These are phyloP conservation scores for Andrena minutula DNA, from an alignment of 2,888 invertebrate genomes.

Conservation along the genomic window DNA sequence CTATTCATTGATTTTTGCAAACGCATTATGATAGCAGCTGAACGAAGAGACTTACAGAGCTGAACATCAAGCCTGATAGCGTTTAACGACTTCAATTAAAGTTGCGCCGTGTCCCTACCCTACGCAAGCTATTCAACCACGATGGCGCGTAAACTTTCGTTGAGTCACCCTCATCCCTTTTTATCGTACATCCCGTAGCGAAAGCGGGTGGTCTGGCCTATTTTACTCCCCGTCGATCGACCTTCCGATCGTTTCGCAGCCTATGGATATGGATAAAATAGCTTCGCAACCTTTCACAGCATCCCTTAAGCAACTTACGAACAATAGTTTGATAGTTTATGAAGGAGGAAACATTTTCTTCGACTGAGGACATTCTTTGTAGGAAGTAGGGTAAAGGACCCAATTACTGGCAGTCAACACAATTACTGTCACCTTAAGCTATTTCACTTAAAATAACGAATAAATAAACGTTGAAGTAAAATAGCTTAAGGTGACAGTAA, in stretches of 20 bases:
- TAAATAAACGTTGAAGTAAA: too few relatives aligned
- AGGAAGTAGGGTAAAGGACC: too few relatives aligned
- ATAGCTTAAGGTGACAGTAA: too few relatives aligned
- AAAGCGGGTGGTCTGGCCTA: slow-evolving; percentile 23
- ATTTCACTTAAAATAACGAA: too few relatives aligned
- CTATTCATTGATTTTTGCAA: too few relatives aligned
- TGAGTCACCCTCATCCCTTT: slow-evolving; percentile 5
- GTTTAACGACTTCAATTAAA: neutral
- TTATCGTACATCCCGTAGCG: slow-evolving; percentile 21
- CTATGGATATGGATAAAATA: neutral
- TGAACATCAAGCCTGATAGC: neutral
- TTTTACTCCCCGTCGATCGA: slow-evolving; percentile 35
- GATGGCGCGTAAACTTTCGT: slow-evolving; percentile 9
- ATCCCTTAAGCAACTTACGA: neutral
- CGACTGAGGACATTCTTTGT: too few relatives aligned
- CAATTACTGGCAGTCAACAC: too few relatives aligned
- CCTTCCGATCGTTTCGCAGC: slow-evolving; percentile 29
- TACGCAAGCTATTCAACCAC: slow-evolving; percentile 12
- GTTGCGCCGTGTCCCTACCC: neutral
- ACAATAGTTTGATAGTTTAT: too few relatives aligned
- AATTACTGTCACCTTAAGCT: too few relatives aligned
- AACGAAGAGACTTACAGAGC: too few relatives aligned
- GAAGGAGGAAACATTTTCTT: too few relatives aligned
- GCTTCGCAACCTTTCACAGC: neutral
- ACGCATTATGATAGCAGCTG: too few relatives aligned